A percentile compares a stretch with the other conserved stretches of the same genome.
Conservation (phyloP, 2,797 vertebrate genomes). For the Karalla daura region DNA sequence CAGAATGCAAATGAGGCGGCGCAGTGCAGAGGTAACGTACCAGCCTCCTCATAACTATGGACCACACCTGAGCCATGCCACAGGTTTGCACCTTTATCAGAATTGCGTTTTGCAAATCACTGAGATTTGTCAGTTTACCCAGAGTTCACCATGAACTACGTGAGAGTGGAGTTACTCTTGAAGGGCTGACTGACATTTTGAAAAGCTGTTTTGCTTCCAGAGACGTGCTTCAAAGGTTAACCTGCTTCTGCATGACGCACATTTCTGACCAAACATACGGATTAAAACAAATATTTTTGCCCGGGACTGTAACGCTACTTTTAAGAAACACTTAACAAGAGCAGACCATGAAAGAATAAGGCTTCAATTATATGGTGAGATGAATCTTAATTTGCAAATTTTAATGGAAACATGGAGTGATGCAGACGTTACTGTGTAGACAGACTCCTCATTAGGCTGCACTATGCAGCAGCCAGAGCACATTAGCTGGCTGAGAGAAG, state of each 20-base stretch:
- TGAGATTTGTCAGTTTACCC: not conserved
- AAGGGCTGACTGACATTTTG: constrained; percentile 31
- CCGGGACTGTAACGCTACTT: constrained; percentile 35
- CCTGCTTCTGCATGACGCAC: constrained; percentile 2
- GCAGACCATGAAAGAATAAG: constrained; percentile 34
- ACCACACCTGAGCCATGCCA: not conserved
- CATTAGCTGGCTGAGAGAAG: constrained; percentile 70
- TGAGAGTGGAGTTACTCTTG: not conserved
- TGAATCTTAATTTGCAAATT: constrained; percentile 71
- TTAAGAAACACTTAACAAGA: constrained; percentile 33
- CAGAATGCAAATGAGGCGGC: not conserved
- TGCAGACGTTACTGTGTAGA: constrained; percentile 63
- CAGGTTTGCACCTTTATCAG: not conserved
- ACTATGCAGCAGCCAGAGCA: constrained; percentile 60
- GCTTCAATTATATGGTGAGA: constrained; percentile 59
- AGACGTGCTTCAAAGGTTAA: constrained; percentile 32
- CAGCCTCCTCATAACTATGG: not conserved
- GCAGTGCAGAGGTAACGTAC: not conserved
- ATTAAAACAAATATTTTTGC: constrained; percentile 31
- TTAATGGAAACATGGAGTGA: constrained; percentile 66
- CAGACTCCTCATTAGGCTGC: constrained; percentile 71
- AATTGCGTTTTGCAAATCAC: not conserved
- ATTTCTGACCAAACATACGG: constrained; percentile 29
- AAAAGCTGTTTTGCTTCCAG: constrained; percentile 9
- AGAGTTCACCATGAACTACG: not conserved